Evolutionary conservation across 37 sponge, comb jelly and placozoan genomes (phyloP).

Genomic region (Ephydatia muelleri): DNA sequence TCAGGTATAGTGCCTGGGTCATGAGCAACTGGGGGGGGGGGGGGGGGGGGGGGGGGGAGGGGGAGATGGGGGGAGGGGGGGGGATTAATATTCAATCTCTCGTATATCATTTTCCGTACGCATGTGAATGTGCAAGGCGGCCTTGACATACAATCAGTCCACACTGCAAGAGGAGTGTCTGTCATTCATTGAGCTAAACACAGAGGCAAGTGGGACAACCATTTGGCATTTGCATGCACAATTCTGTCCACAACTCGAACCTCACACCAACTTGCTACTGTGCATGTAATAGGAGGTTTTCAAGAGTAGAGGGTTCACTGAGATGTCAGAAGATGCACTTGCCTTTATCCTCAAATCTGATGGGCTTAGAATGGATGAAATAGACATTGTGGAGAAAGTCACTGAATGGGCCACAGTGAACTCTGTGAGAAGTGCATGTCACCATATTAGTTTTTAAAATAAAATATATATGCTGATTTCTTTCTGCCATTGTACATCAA

Average conservation of each 20-base stretch:
- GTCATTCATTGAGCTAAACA: conserved; percentile 79
- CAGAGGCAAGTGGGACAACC: conserved; percentile 56
- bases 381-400: conserved; percentile 84
- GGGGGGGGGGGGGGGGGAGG: no score
- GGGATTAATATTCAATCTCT: no score
- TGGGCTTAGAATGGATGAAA: conserved; percentile 88
- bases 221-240: neutral
- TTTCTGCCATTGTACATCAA: neutral
- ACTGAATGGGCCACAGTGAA: conserved; percentile 96
- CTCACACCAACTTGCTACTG: neutral
- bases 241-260: neutral
- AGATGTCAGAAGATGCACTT: conserved; percentile 94
- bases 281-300: conserved; percentile 69
- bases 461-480: neutral
- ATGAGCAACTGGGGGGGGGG: neutral
- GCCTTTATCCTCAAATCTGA: conserved; percentile 81
- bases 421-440: conserved; percentile 65
- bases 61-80: no score
- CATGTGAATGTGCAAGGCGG: conserved; percentile 82
- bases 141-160: conserved; percentile 91
- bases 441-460: neutral
- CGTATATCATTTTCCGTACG: no score
- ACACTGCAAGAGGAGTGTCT: conserved; percentile 93
- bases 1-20: conserved; percentile 51
- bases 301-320: conserved; percentile 88